phyloP scores from a whole-genome alignment of 2,888 invertebrate species.

The Polyploca ridens region DNA sequence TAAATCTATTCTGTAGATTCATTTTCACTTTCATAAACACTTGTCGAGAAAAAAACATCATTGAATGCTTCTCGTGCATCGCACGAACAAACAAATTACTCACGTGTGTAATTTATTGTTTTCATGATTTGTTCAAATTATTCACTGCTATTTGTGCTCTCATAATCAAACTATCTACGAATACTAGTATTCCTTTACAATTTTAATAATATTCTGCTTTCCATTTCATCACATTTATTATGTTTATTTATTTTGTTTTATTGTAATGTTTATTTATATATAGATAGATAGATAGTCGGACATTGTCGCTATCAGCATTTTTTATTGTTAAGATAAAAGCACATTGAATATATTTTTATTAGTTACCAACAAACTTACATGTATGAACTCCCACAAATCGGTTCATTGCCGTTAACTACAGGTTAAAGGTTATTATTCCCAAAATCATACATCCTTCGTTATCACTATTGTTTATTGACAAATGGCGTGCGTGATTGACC shows the following conservation, averaged over 20 bases:
- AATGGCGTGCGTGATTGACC: constrained; percentile 4
- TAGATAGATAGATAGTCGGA: not conserved
- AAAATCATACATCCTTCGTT: constrained; percentile 10
- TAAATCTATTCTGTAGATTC: not conserved
- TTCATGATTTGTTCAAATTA: not conserved
- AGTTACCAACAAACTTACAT: not conserved
- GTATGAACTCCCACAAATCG: constrained; percentile 1
- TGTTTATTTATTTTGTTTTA: not conserved
- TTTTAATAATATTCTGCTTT: not conserved
- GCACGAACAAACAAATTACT: not conserved
- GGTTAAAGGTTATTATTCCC: constrained; percentile 7
- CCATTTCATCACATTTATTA: not conserved
- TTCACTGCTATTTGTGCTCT: not conserved
- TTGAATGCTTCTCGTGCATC: not conserved
- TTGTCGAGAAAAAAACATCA: not conserved
- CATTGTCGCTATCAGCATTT: not conserved
- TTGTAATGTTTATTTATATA: not conserved
- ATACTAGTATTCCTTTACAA: not conserved
- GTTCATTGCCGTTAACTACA: constrained; percentile 2
- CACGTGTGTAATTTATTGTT: not conserved
- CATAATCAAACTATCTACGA: no score
- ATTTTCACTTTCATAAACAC: constrained; percentile 2
- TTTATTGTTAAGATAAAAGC: not conserved
- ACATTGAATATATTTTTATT: not conserved
- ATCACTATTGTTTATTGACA: constrained; percentile 6